Percentiles rank a stretch among this genome's conserved stretches.
Conservation (phyloP, 2,888 invertebrate genomes). For the Limnephilus auricula region DNA sequence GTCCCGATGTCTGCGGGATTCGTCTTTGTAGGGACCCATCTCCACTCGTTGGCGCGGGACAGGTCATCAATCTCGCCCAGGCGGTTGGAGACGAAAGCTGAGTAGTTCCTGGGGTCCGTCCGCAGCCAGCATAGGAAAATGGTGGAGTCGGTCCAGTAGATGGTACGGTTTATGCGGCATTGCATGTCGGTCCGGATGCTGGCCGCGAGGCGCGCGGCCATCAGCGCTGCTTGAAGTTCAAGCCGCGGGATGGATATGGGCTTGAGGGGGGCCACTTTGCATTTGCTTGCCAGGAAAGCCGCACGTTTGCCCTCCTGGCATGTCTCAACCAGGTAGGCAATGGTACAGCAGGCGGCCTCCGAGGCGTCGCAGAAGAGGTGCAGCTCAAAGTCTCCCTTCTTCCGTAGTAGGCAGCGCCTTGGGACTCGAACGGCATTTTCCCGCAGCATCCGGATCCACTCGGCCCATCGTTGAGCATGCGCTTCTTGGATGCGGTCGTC, state of each 20-base stretch:
- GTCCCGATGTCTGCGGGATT: neutral
- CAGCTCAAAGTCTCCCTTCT: neutral
- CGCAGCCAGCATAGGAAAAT: too few relatives aligned
- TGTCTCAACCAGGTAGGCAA: neutral
- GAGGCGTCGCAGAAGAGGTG: constrained; percentile 40
- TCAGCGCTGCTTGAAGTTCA: neutral
- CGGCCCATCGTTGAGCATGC: neutral
- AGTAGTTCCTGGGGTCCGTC: too few relatives aligned
- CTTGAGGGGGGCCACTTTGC: neutral
- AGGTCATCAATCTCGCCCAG: constrained; percentile 62
- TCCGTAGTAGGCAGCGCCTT: neutral
- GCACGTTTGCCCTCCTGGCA: neutral
- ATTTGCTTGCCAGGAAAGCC: neutral
- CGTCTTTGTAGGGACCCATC: constrained; percentile 67
- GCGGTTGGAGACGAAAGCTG: constrained; percentile 66
- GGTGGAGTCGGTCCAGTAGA: too few relatives aligned
- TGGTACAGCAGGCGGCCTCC: constrained; percentile 8
- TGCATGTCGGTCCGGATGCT: constrained; percentile 66
- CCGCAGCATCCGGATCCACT: too few relatives aligned
- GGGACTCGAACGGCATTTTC: constrained; percentile 13
- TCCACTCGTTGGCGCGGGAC: too few relatives aligned
- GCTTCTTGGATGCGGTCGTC: too few relatives aligned
- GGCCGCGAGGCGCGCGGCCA: constrained; percentile 62
- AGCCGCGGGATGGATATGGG: constrained; percentile 11
- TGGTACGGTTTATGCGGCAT: too few relatives aligned